Conservation (phyloP, 1,140 invertebrate species). For the Dreissena rostriformis region DNA sequence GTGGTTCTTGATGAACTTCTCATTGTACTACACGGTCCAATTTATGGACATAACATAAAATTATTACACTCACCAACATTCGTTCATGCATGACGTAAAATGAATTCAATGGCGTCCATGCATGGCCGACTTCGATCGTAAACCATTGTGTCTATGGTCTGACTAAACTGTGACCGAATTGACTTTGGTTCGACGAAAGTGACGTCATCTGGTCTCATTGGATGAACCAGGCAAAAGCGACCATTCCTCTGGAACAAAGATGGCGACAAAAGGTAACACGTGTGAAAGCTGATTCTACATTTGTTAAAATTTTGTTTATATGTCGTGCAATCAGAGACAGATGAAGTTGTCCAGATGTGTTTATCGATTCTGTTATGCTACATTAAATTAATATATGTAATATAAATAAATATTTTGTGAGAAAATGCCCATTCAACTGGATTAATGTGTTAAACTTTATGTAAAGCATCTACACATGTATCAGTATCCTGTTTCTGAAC, state of each 20-base stretch:
- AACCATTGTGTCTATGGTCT: neutral
- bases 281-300: neutral
- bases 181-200: neutral
- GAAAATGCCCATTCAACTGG: neutral
- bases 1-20: too few species aligned
- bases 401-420: neutral
- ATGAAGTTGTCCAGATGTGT: neutral
- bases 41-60: too few species aligned
- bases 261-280: neutral
- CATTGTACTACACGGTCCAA: too few species aligned
- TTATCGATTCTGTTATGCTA: neutral
- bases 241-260: neutral
- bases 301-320: neutral
- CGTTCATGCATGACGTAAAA: too few species aligned
- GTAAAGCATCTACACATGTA: too few species aligned
- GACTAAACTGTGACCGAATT: neutral
- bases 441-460: neutral
- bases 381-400: neutral
- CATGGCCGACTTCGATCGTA: neutral
- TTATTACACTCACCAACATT: too few species aligned
- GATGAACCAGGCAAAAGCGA: neutral
- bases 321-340: neutral
- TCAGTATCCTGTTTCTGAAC: too few species aligned
- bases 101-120: neutral
- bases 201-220: too few species aligned